Evolutionary conservation across 2,888 invertebrate genomes (phyloP).

Genomic region (Nomada lathburiana): DNA sequence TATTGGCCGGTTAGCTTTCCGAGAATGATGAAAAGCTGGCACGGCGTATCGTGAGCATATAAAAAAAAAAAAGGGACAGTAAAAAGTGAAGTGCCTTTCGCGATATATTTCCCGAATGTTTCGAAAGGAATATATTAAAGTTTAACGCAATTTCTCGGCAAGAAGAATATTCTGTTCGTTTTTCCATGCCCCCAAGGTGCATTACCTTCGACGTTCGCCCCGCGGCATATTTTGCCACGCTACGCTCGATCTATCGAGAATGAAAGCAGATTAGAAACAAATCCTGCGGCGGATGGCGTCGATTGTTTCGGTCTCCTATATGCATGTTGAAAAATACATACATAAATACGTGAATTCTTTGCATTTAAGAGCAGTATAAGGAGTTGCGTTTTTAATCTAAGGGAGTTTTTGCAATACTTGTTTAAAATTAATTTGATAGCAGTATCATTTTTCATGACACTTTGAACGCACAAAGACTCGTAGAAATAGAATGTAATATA

Average conservation of each 20-base stretch:
- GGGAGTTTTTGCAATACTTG: no score
- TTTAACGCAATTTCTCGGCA: constrained; percentile 35
- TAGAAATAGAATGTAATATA: no score
- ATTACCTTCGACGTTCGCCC: background rate
- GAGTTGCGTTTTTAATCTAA: no score
- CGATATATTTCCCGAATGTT: constrained; percentile 24
- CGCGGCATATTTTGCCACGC: background rate
- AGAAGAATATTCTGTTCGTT: background rate
- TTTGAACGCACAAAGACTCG: no score
- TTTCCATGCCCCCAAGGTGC: background rate
- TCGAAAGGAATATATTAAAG: constrained; percentile 32
- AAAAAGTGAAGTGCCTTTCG: constrained; percentile 10
- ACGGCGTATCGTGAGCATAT: background rate
- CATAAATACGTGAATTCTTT: background rate
- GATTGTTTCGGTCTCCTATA: background rate
- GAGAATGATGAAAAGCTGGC: constrained; percentile 21
- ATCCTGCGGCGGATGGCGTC: background rate
- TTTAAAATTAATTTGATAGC: no score
- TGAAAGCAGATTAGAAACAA: background rate
- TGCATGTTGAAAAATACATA: background rate
- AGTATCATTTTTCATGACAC: no score
- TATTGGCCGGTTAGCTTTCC: constrained; percentile 33
- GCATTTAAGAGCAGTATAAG: no score
- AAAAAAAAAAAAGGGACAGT: background rate
- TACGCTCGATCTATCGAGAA: background rate